Evolutionary conservation across 2,113 vertebrate genomes (phyloP), one percentile per base, ranked within the genome.

Genomic region (Peromyscus maniculatus): DNA sequence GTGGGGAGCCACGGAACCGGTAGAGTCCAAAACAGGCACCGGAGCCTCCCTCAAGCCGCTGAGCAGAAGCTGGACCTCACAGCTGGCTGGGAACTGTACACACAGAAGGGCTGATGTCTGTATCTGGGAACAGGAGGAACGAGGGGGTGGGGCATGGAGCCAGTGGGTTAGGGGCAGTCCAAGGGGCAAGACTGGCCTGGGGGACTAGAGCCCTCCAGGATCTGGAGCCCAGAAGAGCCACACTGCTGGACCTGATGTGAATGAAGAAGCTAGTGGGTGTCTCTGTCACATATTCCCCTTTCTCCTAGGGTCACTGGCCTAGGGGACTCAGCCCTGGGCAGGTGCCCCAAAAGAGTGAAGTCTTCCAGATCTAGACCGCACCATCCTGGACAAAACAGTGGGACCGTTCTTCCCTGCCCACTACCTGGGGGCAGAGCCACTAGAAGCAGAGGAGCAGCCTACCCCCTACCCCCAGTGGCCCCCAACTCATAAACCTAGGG

Each of bases 1-100:
- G 97, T 33, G 98, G 98, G 98, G 99, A 99, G 96, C 98, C 98
- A 0, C 98, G 98, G 94, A 98, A 99, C 98, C 99, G 99, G 98
- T 99, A 99, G 98, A 99, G 97, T 67, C 97, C 94, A 93, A 86
- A 75, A 31, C 91, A 94, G 95, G 95, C 98, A 91, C 98, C 97
- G 98, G 97, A 97, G 98, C 98, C 89, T 98, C 98, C 98, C 97
- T 98, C 97, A 80, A 98, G 98, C 98, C 98, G 95, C 98, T 97
- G 98, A 98, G 97, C 98, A 98, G 98, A 98, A 98, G 98, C 98
- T 67, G 92, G 98, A 98, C 98, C 98, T 99, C 98, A 98, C 97
- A 98, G 96, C 98, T 98, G 98, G 97, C 98, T 98, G 97, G 98
- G 98, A 98, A 97, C 96, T 98, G 97, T 31, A 39, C 39, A 24